Evolutionary conservation across 1,140 invertebrate genomes (phyloP).

Genomic region (Drosophila chauvacae): DNA sequence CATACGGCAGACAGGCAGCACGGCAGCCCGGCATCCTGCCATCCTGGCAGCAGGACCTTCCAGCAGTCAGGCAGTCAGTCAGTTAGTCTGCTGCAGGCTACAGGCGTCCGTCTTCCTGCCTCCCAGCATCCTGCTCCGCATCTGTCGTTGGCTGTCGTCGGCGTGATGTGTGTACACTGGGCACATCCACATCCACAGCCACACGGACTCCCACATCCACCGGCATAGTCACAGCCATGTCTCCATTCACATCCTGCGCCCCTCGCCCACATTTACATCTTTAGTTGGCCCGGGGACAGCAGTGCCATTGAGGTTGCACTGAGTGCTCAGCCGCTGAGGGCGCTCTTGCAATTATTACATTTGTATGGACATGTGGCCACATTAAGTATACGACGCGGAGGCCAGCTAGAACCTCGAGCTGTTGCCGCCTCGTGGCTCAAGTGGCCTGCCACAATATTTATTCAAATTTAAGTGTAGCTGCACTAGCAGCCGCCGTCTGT

Average conservation of each 20-base stretch:
- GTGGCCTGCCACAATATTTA: constrained; percentile 69
- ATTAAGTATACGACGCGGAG: constrained; percentile 73
- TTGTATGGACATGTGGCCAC: constrained; percentile 74
- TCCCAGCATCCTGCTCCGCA: constrained; percentile 8
- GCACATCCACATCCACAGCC: neutral
- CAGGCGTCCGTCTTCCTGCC: constrained; percentile 26
- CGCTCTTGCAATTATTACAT: constrained; percentile 73
- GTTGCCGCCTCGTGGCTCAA: constrained; percentile 42
- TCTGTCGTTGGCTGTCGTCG: constrained; percentile 45
- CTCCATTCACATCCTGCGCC: neutral
- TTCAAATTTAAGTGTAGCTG: constrained; percentile 56
- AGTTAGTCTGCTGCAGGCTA: constrained; percentile 55
- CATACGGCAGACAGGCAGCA: constrained; percentile 33
- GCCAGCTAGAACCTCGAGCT: constrained; percentile 54
- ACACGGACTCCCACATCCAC: neutral
- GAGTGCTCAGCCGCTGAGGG: constrained; percentile 37
- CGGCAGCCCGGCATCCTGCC: constrained; percentile 28
- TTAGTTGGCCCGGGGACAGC: constrained; percentile 38
- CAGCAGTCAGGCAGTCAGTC: constrained; percentile 33
- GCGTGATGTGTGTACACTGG: constrained; percentile 46
- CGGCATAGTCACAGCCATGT: neutral
- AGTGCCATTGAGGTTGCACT: constrained; percentile 70
- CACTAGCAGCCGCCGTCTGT: constrained; percentile 27
- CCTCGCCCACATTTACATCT: constrained; percentile 21
- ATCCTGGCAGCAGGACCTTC: constrained; percentile 25